Evolutionary conservation across 2,888 invertebrate genomes (phyloP), one percentile per base, ranked within the genome.

Genomic region (Platycheirus rosarum): DNA sequence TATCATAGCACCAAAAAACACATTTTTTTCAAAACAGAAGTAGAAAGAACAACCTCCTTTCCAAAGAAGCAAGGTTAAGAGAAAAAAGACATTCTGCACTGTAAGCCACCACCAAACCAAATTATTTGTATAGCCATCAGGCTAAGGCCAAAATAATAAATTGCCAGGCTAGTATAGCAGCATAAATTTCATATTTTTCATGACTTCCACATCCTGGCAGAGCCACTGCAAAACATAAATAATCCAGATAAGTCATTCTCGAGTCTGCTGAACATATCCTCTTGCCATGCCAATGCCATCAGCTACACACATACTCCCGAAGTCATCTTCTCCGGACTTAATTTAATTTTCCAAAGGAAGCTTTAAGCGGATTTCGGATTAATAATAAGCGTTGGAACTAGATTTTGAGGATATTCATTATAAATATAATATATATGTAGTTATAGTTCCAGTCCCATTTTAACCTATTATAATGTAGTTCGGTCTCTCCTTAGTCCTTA

Each of bases 171-270:
- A 40, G 44, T 63, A 66, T 51, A 48, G 79, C 63, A 79, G 80
- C 80, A 80, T 80, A 70, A 70, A 75, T 80, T 80, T 70, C 80
- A 80, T 80, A 80, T 80, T 80, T 80, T 80, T 80, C 75, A 80
- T 80, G 79, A 70, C 69, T 80, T 57, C 55, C 79, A 75, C 75
- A 75, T 80, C 80, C 80, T 80, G 80, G 65, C 70, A 70, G 51
- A 60, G 65, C 75, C 57, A 75, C 80, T 75, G 70, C 75, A 69
- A 60, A 53, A 70, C 80, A 80, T 80, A 80, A 80, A 80, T 80
- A 80, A 80, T 75, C 76, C 80, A 80, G 76, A 80, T 80, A 80
- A 80, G 80, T 76, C 80, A 69, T 65, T 60, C 70, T 29, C 26
- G n/a, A 60, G 44, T 44, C 26, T 14, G 8, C 1, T 57, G 66